phyloP scores from a whole-genome alignment of 1,140 invertebrate species.

The Achatina immaculata region DNA sequence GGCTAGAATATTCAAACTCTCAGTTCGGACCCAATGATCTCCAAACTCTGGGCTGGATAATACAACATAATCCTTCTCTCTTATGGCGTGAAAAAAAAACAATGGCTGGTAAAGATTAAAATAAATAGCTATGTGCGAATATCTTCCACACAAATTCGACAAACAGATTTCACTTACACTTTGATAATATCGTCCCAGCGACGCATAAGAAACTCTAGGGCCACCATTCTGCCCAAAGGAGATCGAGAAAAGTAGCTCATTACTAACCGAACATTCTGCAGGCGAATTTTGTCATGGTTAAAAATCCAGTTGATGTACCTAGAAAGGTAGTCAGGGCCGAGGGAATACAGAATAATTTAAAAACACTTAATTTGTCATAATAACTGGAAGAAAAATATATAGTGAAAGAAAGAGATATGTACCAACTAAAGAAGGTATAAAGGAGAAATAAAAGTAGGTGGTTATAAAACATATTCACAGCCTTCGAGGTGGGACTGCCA shows the following conservation, averaged over 20 bases:
- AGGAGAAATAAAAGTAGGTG: not conserved
- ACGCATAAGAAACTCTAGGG: conserved; percentile 62
- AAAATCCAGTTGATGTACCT: conserved; percentile 66
- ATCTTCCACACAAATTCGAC: not conserved
- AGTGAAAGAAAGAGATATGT: too few relatives aligned
- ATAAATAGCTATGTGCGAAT: too few relatives aligned
- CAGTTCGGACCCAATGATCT: not conserved
- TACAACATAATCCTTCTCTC: not conserved
- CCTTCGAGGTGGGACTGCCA: too few relatives aligned
- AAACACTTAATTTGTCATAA: not conserved
- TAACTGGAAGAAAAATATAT: too few relatives aligned
- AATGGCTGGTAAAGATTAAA: not conserved
- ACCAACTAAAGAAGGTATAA: not conserved
- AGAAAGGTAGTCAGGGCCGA: too few relatives aligned
- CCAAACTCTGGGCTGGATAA: not conserved
- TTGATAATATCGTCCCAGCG: conserved; percentile 62
- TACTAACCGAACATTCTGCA: conserved; percentile 62
- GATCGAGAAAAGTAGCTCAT: conserved; percentile 61
- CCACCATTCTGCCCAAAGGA: conserved; percentile 62
- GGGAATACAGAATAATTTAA: not conserved
- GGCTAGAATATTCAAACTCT: not conserved
- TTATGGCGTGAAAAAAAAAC: not conserved
- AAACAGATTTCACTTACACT: conserved; percentile 44
- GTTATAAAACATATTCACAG: not conserved
- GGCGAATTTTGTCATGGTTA: conserved; percentile 57